These are phyloP conservation scores for Actinopyga echinites DNA, from an alignment of 53 echinoderm and acorn worm species.

Conservation along the genomic window DNA sequence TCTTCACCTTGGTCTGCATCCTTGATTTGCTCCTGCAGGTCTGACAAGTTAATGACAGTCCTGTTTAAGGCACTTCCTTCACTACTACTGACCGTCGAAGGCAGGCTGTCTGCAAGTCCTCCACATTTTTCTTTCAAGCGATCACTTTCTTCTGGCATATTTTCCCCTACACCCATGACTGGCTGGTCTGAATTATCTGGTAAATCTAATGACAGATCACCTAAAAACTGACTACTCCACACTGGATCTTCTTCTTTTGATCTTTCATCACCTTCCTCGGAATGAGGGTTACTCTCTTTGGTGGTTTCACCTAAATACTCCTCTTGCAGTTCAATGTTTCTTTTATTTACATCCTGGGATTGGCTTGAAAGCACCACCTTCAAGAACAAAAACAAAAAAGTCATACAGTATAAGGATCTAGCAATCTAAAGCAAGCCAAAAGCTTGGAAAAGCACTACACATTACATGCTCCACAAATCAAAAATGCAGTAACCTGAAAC, in stretches of 20 bases:
- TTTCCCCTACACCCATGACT: neutral
- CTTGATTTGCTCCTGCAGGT: slow-evolving; percentile 45
- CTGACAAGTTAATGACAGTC: slow-evolving; percentile 79
- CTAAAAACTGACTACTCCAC: neutral
- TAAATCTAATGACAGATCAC: neutral
- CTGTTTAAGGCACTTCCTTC: slow-evolving; percentile 76
- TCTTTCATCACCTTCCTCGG: too few species aligned
- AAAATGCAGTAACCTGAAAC: too few species aligned
- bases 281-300: too few species aligned
- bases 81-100: slow-evolving; percentile 60
- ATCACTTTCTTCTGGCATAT: neutral
- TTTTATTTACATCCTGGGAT: neutral
- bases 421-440: too few species aligned
- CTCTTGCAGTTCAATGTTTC: neutral
- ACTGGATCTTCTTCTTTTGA: too few species aligned
- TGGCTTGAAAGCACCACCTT: neutral
- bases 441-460: too few species aligned
- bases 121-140: neutral
- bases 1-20: neutral
- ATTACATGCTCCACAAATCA: too few species aligned
- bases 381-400: neutral
- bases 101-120: neutral
- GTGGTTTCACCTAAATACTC: too few species aligned
- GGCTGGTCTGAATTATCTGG: slow-evolving; percentile 21
- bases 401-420: neutral